These are phyloP conservation scores for Callimorpha dominula DNA, from an alignment of 2,888 invertebrate genomes.

Conservation along the genomic window DNA sequence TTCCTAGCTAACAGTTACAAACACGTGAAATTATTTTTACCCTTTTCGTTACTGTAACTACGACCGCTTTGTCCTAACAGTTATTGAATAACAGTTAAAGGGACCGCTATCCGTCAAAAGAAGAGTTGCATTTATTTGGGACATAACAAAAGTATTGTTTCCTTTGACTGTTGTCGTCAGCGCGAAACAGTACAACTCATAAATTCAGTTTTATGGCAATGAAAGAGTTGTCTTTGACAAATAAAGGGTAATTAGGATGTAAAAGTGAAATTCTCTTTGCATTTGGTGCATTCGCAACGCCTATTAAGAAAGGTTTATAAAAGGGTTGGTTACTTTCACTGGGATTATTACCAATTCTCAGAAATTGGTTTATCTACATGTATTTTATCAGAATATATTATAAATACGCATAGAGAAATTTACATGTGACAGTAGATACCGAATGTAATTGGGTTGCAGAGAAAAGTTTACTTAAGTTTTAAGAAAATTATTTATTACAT, in stretches of 20 bases:
- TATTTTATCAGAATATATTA: neutral
- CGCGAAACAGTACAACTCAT: constrained; percentile 71
- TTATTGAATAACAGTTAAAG: constrained; percentile 71
- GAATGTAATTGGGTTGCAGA: too few species aligned
- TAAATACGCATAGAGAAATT: too few species aligned
- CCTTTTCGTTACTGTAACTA: constrained; percentile 79
- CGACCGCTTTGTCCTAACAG: constrained; percentile 71
- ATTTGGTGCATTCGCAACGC: constrained; percentile 73
- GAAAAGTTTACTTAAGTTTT: too few species aligned
- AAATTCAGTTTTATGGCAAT: constrained; percentile 70
- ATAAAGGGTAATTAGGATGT: constrained; percentile 82
- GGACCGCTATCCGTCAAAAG: constrained; percentile 75
- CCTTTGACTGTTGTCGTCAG: constrained; percentile 65
- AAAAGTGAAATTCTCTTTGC: constrained; percentile 81
- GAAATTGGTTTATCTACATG: constrained; percentile 14
- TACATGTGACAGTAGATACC: too few species aligned
- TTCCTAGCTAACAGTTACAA: constrained; percentile 48
- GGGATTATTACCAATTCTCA: constrained; percentile 48
- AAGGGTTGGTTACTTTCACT: constrained; percentile 79
- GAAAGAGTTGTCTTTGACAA: constrained; percentile 68
- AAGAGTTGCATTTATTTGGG: constrained; percentile 82
- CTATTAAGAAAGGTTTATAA: constrained; percentile 58
- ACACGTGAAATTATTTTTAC: constrained; percentile 66
- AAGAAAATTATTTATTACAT: too few species aligned
- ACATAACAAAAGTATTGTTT: constrained; percentile 61